These are phyloP conservation scores for Steinernema feltiae DNA, from an alignment of 1,140 invertebrate genomes.

Conservation along the genomic window DNA sequence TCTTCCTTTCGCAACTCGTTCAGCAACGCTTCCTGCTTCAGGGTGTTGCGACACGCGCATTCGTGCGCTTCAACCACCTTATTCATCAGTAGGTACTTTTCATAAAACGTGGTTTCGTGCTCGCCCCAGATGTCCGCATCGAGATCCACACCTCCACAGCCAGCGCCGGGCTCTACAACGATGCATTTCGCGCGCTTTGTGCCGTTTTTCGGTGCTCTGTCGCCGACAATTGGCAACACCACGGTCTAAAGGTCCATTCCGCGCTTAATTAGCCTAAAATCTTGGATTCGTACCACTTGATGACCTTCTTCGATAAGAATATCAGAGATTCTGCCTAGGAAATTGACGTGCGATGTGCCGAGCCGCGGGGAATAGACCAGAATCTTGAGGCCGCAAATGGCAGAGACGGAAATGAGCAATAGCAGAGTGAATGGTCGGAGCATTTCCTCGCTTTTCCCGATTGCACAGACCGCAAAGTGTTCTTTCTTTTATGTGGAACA, in stretches of 20 bases:
- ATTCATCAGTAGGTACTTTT: not conserved
- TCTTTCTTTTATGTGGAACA: too few species aligned
- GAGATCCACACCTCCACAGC: not conserved
- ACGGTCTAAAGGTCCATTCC: not conserved
- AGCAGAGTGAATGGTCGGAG: too few species aligned
- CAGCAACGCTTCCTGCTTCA: not conserved
- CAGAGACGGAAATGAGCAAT: not conserved
- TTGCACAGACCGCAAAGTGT: too few species aligned
- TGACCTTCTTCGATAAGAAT: slow-evolving; percentile 24
- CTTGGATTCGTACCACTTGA: slow-evolving; percentile 19
- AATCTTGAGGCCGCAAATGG: slow-evolving; percentile 6
- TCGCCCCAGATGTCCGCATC: not conserved
- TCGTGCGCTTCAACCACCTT: not conserved
- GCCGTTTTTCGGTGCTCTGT: not conserved
- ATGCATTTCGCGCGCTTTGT: not conserved
- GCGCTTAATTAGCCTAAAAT: not conserved
- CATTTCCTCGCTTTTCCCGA: too few species aligned
- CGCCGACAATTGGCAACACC: not conserved
- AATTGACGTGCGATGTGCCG: slow-evolving; percentile 27
- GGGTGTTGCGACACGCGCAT: not conserved
- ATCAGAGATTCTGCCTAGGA: slow-evolving; percentile 23
- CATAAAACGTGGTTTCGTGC: not conserved
- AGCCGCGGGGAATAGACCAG: slow-evolving; percentile 20
- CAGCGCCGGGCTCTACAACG: not conserved
- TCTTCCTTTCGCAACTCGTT: not conserved